These are phyloP conservation scores for Pipra filicauda DNA, from an alignment of 2,113 vertebrate genomes.

Conservation along the genomic window DNA sequence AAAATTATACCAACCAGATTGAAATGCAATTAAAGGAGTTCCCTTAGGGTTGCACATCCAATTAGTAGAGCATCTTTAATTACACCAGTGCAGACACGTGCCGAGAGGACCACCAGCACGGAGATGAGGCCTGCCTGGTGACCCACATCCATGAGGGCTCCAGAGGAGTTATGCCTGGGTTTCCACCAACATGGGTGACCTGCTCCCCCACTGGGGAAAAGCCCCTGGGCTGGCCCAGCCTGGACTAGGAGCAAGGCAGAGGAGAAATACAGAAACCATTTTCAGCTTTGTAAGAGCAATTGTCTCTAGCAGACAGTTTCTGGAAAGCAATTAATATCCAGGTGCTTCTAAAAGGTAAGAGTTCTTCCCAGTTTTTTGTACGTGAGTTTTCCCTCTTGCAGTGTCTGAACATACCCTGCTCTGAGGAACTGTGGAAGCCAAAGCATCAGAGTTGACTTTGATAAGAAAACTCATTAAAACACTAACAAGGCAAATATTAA, in stretches of 20 bases:
- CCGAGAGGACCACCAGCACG: background rate
- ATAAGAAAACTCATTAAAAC: background rate
- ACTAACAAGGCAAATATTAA: background rate
- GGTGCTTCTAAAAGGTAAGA: background rate
- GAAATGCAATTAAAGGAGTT: slow-evolving; percentile 18
- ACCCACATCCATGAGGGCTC: background rate
- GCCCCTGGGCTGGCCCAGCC: background rate
- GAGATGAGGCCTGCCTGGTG: background rate
- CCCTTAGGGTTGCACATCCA: background rate
- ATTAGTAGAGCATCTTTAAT: slow-evolving; percentile 22
- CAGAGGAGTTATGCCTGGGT: accelerated
- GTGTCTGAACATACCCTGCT: background rate
- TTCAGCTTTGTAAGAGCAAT: background rate
- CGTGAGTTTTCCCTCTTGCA: background rate
- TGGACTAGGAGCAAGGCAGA: background rate
- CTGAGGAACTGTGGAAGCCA: background rate
- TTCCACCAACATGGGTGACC: background rate
- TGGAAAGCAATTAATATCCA: background rate
- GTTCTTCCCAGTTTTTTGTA: background rate
- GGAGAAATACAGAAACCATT: background rate
- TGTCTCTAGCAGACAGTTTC: background rate
- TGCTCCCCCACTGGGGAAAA: background rate
- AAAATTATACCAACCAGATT: slow-evolving; percentile 1
- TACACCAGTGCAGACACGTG: background rate
- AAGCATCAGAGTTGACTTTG: background rate